Conservation (phyloP, 2,113 vertebrate genomes). For the Chinchilla lanigera region DNA sequence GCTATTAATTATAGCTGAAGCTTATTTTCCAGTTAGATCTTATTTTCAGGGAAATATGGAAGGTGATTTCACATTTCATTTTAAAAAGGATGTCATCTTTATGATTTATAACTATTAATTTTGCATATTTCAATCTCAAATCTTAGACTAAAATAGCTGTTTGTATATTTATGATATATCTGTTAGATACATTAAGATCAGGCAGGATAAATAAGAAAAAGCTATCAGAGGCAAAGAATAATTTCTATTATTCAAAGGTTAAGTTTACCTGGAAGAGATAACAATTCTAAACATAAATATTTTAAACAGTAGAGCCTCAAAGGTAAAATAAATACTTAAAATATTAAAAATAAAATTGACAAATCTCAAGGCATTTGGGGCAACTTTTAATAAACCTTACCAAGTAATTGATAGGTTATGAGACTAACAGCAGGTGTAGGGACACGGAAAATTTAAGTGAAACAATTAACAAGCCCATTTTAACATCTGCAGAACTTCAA, state of each 20-base stretch:
- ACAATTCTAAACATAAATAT: background rate
- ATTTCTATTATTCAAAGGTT: background rate
- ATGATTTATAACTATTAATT: background rate
- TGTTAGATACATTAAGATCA: background rate
- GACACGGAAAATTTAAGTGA: background rate
- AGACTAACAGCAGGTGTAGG: background rate
- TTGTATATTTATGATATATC: background rate
- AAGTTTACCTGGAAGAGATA: background rate
- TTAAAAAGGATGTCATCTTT: background rate
- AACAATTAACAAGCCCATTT: background rate
- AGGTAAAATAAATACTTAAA: background rate
- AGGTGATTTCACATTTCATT: background rate
- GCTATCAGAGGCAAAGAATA: background rate
- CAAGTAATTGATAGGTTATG: background rate
- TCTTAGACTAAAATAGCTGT: background rate
- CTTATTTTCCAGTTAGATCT: background rate
- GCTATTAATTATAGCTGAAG: background rate
- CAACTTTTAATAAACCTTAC: background rate
- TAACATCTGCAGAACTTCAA: background rate
- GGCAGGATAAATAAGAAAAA: background rate
- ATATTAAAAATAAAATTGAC: background rate
- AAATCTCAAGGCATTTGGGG: background rate
- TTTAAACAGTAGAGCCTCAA: background rate
- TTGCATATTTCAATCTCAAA: background rate
- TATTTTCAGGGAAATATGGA: background rate